Conservation (phyloP, 2,797 vertebrate species). For the Holocentrus rufus region DNA sequence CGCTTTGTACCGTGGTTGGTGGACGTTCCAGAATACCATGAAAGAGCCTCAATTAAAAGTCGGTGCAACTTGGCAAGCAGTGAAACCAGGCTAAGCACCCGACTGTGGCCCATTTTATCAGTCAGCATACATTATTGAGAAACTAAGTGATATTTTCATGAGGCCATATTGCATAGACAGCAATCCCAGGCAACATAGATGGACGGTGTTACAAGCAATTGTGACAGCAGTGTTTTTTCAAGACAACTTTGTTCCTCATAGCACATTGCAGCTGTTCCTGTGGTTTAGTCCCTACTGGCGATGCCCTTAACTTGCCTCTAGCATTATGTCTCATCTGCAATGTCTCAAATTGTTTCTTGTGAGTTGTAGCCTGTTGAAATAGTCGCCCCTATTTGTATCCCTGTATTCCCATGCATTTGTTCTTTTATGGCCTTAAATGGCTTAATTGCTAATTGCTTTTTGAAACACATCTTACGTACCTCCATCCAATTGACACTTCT, state of each 20-base stretch:
- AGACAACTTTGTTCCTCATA: background rate
- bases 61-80: background rate
- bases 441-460: too few relatives aligned
- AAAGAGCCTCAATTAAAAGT: constrained; percentile 10
- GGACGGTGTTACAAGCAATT: background rate
- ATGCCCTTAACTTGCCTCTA: background rate
- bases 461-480: too few relatives aligned
- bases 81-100: constrained; percentile 17
- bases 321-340: background rate
- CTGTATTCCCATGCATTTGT: background rate
- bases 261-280: background rate
- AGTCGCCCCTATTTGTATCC: background rate
- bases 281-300: background rate
- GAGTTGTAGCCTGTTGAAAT: background rate
- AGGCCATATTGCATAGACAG: background rate
- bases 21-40: background rate
- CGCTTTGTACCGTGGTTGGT: background rate
- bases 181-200: background rate
- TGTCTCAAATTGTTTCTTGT: background rate
- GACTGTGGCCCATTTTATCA: constrained; percentile 29
- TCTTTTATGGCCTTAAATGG: background rate
- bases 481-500: too few relatives aligned
- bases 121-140: constrained; percentile 15
- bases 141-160: constrained; percentile 21
- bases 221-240: background rate